Evolutionary conservation across 2,888 invertebrate species (phyloP).

Genomic region (Ectemnius continuus): DNA sequence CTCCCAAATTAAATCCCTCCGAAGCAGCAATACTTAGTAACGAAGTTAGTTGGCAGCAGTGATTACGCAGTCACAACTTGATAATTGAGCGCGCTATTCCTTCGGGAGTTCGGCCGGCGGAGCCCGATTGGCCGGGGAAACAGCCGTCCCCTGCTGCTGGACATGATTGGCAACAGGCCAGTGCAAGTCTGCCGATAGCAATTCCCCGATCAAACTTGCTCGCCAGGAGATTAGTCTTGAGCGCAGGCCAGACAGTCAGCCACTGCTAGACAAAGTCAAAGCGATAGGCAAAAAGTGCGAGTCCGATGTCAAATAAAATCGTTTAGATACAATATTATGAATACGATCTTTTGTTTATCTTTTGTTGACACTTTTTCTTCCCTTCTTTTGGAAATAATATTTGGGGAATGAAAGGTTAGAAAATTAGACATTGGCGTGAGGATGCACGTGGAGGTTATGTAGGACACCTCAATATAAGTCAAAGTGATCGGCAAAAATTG

Average conservation of each 20-base stretch:
- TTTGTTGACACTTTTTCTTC: too few species aligned
- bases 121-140: conserved; percentile 4
- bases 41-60: not conserved
- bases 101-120: not conserved
- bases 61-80: conserved; percentile 9
- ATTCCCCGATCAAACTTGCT: not conserved
- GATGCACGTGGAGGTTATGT: too few species aligned
- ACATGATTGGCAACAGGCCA: conserved; percentile 5
- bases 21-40: not conserved
- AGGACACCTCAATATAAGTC: too few species aligned
- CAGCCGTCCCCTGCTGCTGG: not conserved
- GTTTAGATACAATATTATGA: too few species aligned
- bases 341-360: too few species aligned
- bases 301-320: too few species aligned
- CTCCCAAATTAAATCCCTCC: not conserved
- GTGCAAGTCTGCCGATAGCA: not conserved
- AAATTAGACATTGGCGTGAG: too few species aligned
- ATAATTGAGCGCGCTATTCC: conserved; percentile 3
- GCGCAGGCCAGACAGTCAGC: not conserved
- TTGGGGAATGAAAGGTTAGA: too few species aligned
- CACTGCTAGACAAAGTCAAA: not conserved
- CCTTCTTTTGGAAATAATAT: too few species aligned
- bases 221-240: conserved; percentile 1
- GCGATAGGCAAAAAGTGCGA: too few species aligned
- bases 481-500: too few species aligned